These are phyloP conservation scores for Dione vanillae DNA, from an alignment of 2,888 invertebrate genomes.

Conservation along the genomic window DNA sequence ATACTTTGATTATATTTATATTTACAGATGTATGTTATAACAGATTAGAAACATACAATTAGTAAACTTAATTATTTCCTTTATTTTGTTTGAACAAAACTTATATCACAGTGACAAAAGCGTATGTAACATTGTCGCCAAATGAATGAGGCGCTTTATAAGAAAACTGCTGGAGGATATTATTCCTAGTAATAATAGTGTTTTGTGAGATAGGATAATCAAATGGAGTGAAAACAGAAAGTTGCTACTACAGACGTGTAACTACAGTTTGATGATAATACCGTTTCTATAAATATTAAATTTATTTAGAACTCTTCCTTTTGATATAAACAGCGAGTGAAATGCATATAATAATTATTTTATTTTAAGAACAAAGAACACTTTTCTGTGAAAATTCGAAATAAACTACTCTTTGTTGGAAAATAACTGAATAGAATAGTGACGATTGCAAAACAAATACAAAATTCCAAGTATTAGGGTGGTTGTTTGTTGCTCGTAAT, in stretches of 20 bases:
- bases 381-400: neutral
- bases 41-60: no score
- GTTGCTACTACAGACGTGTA: constrained; percentile 66
- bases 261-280: constrained; percentile 52
- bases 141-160: constrained; percentile 34
- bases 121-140: constrained; percentile 7
- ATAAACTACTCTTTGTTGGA: neutral
- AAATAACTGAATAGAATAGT: neutral
- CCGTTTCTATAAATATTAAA: neutral
- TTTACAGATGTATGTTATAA: no score
- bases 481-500: constrained; percentile 69
- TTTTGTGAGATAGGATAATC: constrained; percentile 64
- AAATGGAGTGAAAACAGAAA: constrained; percentile 75
- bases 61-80: no score
- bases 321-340: no score
- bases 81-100: neutral
- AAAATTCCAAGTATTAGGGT: constrained; percentile 52
- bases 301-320: neutral
- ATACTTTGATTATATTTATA: no score
- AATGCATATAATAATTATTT: no score
- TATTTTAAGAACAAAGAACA: no score
- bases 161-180: constrained; percentile 43
- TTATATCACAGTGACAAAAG: constrained; percentile 6
- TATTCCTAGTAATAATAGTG: constrained; percentile 61
- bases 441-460: neutral